These are phyloP conservation scores for Cydia amplana DNA, from an alignment of 1,140 invertebrate genomes.

Conservation along the genomic window DNA sequence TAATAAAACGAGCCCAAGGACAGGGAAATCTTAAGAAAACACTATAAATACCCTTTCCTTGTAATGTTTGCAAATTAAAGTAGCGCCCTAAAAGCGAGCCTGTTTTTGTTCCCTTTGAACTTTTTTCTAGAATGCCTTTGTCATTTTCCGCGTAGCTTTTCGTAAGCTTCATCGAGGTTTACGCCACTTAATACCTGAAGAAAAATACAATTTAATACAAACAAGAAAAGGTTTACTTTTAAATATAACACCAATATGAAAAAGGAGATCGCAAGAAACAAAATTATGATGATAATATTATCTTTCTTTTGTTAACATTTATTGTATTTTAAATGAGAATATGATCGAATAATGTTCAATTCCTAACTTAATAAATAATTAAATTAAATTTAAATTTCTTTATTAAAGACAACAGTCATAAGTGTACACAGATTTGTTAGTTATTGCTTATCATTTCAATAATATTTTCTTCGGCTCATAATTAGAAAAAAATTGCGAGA, in stretches of 20 bases:
- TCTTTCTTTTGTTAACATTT: too few species aligned
- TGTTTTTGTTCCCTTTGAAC: slow-evolving; percentile 15
- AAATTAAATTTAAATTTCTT: too few species aligned
- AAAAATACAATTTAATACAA: slow-evolving; percentile 6
- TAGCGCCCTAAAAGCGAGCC: neutral
- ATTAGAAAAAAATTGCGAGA: too few species aligned
- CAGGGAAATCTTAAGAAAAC: slow-evolving; percentile 17
- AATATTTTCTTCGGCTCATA: too few species aligned
- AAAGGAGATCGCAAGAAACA: too few species aligned
- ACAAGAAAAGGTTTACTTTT: neutral
- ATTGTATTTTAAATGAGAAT: too few species aligned
- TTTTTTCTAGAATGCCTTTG: slow-evolving; percentile 22
- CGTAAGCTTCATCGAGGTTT: slow-evolving; percentile 12
- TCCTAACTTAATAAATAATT: too few species aligned
- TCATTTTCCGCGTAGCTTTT: slow-evolving; percentile 21
- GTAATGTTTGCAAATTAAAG: slow-evolving; percentile 28
- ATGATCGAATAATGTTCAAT: too few species aligned
- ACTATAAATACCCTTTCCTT: slow-evolving; percentile 29
- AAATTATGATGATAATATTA: too few species aligned
- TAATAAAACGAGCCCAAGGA: slow-evolving; percentile 21
- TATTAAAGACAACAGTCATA: too few species aligned
- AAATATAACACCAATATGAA: neutral
- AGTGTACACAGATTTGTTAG: too few species aligned
- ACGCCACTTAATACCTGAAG: neutral
- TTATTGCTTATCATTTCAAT: too few species aligned